Conservation (phyloP, 2,888 invertebrate genomes). For the Dicyrtomina minuta region DNA sequence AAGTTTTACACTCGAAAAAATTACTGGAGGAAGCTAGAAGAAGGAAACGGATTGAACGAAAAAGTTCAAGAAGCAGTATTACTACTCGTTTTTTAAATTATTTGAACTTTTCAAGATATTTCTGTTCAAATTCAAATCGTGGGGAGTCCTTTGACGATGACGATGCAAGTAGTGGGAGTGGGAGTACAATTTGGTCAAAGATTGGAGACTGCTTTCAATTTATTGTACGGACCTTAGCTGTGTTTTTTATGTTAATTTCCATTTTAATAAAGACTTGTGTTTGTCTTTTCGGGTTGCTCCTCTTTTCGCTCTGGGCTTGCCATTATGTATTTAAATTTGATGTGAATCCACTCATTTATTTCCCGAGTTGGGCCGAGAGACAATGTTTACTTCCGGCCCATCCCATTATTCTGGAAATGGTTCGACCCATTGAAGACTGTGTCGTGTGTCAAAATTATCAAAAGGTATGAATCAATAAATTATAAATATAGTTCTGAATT, state of each 20-base stretch:
- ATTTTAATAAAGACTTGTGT: background rate
- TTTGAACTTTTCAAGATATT: no score
- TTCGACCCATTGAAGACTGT: slow-evolving; percentile 79
- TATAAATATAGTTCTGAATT: background rate
- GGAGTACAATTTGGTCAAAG: no score
- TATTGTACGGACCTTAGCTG: no score
- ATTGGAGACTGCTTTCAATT: no score
- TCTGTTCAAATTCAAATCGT: no score
- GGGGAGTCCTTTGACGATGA: no score
- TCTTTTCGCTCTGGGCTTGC: background rate
- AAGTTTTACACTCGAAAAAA: slow-evolving; percentile 18
- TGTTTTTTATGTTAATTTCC: background rate
- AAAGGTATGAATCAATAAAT: slow-evolving; percentile 5
- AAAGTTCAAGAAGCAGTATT: background rate
- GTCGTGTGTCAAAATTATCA: slow-evolving; percentile 71
- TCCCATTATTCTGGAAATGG: slow-evolving; percentile 82
- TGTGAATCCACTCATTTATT: slow-evolving; percentile 38
- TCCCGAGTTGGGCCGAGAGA: slow-evolving; percentile 31
- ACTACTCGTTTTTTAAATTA: background rate
- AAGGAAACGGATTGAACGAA: background rate
- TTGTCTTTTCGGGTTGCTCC: background rate
- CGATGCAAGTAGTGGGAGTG: no score
- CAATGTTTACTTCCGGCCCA: slow-evolving; percentile 80
- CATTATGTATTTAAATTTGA: slow-evolving; percentile 34
- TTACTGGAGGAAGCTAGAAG: background rate